Evolutionary conservation across 2,113 vertebrate species (phyloP).

Genomic region (Coryphaenoides rupestris): DNA sequence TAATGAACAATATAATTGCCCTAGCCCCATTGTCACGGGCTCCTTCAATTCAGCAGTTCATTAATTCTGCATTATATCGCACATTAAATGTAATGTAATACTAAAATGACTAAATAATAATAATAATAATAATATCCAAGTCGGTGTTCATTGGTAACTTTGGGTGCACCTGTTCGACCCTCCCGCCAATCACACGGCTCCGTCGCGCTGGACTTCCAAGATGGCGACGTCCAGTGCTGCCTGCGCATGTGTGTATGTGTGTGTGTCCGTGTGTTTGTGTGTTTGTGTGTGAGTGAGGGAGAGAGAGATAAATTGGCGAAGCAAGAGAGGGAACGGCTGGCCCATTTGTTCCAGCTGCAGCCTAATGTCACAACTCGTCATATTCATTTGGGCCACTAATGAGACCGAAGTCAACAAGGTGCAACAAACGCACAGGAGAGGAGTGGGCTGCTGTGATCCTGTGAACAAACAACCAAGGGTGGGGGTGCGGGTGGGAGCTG

Average conservation of each 20-base stretch:
- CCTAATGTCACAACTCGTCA: constrained; percentile 77
- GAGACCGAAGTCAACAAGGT: constrained; percentile 71
- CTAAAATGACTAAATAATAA: too few species aligned
- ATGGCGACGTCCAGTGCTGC: constrained; percentile 77
- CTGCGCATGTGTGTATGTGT: constrained; percentile 14
- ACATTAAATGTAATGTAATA: too few species aligned
- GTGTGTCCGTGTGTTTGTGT: constrained; percentile 15
- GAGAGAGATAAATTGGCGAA: constrained; percentile 54
- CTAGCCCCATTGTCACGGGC: too few species aligned
- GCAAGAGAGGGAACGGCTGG: constrained; percentile 58
- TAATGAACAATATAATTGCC: too few species aligned
- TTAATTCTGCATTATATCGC: too few species aligned
- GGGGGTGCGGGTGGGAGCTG: not conserved
- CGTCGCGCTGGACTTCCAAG: constrained; percentile 66
- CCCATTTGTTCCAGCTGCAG: constrained; percentile 76
- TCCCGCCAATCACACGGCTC: constrained; percentile 9
- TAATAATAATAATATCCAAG: too few species aligned
- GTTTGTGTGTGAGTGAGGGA: constrained; percentile 8
- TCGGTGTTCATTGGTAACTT: too few species aligned
- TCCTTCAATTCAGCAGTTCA: too few species aligned
- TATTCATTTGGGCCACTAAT: constrained; percentile 76
- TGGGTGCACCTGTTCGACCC: too few species aligned
- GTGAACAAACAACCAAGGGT: constrained; percentile 31
- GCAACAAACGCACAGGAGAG: constrained; percentile 51
- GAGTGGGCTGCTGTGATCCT: constrained; percentile 22